These are phyloP conservation scores for Cosmopolites sordidus DNA, from an alignment of 2,888 invertebrate species.

Conservation along the genomic window DNA sequence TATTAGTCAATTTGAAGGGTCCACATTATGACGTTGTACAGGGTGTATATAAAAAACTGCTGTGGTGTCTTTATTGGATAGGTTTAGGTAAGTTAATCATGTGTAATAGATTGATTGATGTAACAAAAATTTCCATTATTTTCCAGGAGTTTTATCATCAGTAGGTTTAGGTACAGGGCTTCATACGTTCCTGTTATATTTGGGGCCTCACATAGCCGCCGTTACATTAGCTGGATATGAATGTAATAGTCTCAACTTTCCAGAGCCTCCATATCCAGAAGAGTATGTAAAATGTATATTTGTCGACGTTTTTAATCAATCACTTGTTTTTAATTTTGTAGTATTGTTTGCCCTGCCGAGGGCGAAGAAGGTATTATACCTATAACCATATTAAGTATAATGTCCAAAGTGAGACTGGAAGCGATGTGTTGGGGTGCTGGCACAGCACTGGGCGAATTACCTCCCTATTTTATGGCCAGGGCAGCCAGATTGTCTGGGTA, in stretches of 20 bases:
- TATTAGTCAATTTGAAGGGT: constrained; percentile 59
- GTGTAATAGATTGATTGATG: not conserved
- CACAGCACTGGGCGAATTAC: constrained; percentile 97
- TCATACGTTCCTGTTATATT: constrained; percentile 96
- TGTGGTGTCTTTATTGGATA: constrained; percentile 48
- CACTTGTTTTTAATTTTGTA: constrained; percentile 44
- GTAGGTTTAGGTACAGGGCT: constrained; percentile 97
- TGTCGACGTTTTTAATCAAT: not conserved
- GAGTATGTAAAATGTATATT: constrained; percentile 68
- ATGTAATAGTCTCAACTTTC: constrained; percentile 91
- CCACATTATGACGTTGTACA: constrained; percentile 61
- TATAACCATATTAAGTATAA: constrained; percentile 87
- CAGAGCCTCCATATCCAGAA: constrained; percentile 96
- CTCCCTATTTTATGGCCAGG: constrained; percentile 99
- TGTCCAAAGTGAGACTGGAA: constrained; percentile 92
- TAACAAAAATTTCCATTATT: too few species aligned
- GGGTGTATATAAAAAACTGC: constrained; percentile 47
- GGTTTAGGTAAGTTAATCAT: constrained; percentile 40
- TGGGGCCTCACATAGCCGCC: constrained; percentile 98
- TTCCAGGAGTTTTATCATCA: constrained; percentile 84
- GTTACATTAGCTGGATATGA: constrained; percentile 98
- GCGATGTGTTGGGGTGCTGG: constrained; percentile 98
- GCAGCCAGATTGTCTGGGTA: constrained; percentile 71
- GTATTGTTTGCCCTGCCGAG: constrained; percentile 78
- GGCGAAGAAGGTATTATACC: constrained; percentile 58